Base-by-base conservation (phyloP, 2,113 vertebrate species). In the Laticauda laticaudata region DNA sequence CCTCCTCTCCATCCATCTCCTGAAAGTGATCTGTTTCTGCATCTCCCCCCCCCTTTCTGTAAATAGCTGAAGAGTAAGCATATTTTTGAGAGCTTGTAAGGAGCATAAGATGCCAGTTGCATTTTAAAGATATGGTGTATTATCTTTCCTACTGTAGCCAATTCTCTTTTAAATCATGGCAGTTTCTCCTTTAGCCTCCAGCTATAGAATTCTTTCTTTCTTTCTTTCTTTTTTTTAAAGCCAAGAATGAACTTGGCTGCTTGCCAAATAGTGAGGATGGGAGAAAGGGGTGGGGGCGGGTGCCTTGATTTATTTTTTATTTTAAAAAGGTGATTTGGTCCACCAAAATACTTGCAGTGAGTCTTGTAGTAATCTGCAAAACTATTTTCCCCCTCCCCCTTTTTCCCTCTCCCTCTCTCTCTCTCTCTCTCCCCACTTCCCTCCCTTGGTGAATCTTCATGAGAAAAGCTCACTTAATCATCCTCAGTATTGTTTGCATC, bases 151-250 rank as follows among this genome's bases (percentile, higher is more conserved):
- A 98, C 98, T 98, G 98, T 98, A 98, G 98, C 97, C 97, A 98
- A 98, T 98, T 98, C 98, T 98, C 98, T 98, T 98, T 98, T 98
- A 98, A 98, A 98, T 98, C 97, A 98, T 98, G 98, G 98, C 95
- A 96, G 98, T 97, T 98, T 98, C 96, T 97, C 96, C 97, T 97
- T 97, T 97, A 96, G 97, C 98, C 97, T 98, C 97, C 97, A 98
- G 98, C 98, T 98, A 98, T 97, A 97, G 98, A 98, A 98, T 98
- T 10, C 57, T 59, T 24, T 59, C 57, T 59, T 24, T 59, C 1
- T 98, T 98, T 97, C 98, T 7, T 97, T 98, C 98, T 98, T 98
- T 7, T 97, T 98, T 98, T 98, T 98, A 97, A 98, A 97, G 96
- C 97, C 93, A 96, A 93, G 97, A 98, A 98, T 96, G 97, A 97